A percentile compares a stretch with the other conserved stretches of the same genome.
These are phyloP conservation scores for Portunus trituberculatus DNA, from an alignment of 1,140 invertebrate genomes.

Conservation along the genomic window DNA sequence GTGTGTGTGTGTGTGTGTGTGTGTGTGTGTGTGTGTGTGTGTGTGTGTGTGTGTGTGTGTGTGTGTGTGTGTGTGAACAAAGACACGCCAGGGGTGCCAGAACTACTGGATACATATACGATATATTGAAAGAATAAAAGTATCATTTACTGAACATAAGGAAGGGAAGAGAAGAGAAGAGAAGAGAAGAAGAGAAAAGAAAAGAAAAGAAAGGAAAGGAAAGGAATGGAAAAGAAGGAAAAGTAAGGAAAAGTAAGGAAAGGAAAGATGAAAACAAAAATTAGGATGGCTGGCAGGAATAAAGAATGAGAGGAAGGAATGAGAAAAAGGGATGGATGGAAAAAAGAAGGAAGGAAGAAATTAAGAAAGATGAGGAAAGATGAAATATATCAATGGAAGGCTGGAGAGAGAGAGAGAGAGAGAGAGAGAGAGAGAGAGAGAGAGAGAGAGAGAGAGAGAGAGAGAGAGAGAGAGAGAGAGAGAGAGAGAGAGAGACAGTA, in stretches of 20 bases:
- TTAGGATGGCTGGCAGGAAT: no score
- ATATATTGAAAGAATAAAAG: background rate
- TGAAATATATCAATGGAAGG: background rate
- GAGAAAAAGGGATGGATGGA: background rate
- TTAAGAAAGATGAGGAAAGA: background rate
- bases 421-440: constrained; percentile 38
- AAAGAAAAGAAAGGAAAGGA: background rate
- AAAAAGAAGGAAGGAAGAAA: background rate
- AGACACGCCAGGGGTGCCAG: background rate
- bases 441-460: constrained; percentile 40
- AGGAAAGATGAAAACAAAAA: background rate
- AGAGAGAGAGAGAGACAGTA: background rate
- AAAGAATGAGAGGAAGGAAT: background rate
- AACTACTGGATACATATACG: background rate
- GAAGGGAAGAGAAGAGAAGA: background rate
- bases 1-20: background rate
- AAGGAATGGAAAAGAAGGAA: background rate
- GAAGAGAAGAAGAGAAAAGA: background rate
- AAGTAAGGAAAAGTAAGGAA: background rate
- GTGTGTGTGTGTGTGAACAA: background rate
- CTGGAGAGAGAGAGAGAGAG: background rate
- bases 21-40: background rate
- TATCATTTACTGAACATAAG: background rate
- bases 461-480: constrained; percentile 49
- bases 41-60: background rate